These are phyloP conservation scores for Alouatta palliata DNA, from an alignment of 2,113 vertebrate genomes.

Conservation along the genomic window DNA sequence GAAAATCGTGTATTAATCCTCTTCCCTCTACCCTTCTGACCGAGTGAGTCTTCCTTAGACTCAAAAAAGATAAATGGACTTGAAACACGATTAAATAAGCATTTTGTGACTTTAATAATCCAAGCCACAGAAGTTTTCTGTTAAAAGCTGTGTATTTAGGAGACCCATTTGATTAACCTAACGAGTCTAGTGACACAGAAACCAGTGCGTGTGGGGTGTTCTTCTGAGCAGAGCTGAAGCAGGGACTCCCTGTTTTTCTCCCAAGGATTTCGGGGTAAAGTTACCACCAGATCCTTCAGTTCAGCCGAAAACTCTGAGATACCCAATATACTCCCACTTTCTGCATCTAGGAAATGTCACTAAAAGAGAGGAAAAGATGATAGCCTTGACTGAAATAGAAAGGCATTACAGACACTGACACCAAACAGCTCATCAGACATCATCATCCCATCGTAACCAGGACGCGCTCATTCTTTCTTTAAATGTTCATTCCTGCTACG, in stretches of 20 bases:
- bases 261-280: not conserved
- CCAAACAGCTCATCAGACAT: not conserved
- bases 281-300: not conserved
- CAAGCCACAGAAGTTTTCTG: conserved; percentile 28
- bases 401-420: not conserved
- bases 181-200: not conserved
- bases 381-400: not conserved
- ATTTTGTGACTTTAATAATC: not conserved
- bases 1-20: not conserved
- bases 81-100: conserved; percentile 23
- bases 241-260: not conserved
- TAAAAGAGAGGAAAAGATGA: not conserved
- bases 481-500: not conserved
- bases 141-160: not conserved
- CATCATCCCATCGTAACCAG: not conserved
- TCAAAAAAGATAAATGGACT: not conserved
- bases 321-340: not conserved
- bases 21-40: not conserved
- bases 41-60: not conserved
- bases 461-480: not conserved
- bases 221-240: not conserved
- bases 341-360: not conserved
- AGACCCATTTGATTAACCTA: not conserved
- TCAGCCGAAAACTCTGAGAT: not conserved
- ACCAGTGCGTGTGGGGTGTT: accelerated